phyloP scores from a whole-genome alignment of 2,888 invertebrate genomes.

The Harmothoe impar region DNA sequence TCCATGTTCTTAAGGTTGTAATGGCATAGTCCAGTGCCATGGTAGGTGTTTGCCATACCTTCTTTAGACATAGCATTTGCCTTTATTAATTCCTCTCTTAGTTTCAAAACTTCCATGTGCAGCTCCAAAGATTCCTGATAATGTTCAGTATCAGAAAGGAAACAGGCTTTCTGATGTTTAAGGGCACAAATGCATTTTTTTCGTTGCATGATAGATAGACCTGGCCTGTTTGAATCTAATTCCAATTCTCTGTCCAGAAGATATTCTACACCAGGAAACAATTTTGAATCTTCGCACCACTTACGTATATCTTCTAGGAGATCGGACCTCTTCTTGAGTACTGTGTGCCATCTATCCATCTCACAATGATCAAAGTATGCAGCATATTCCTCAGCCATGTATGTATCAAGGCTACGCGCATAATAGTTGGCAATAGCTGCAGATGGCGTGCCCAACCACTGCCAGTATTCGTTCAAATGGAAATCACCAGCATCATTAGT shows the following conservation, averaged over 20 bases:
- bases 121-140: neutral
- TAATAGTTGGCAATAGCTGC: neutral
- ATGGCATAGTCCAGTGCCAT: constrained; percentile 28
- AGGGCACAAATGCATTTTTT: neutral
- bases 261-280: neutral
- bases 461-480: constrained; percentile 27
- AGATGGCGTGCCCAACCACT: neutral
- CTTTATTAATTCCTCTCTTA: neutral
- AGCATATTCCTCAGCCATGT: neutral
- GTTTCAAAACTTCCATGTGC: constrained; percentile 16
- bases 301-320: neutral
- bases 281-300: constrained; percentile 3
- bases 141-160: constrained; percentile 2
- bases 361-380: neutral
- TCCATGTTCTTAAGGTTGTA: neutral
- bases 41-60: neutral
- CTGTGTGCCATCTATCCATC: neutral
- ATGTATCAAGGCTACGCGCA: neutral
- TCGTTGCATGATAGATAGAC: too few relatives aligned
- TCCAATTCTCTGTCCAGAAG: neutral
- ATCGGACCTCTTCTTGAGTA: neutral
- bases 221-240: neutral
- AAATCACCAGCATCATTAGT: neutral
- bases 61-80: neutral
- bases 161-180: constrained; percentile 28